Base-by-base conservation (phyloP, 2,113 vertebrate species). In the Ciconia maguari region DNA sequence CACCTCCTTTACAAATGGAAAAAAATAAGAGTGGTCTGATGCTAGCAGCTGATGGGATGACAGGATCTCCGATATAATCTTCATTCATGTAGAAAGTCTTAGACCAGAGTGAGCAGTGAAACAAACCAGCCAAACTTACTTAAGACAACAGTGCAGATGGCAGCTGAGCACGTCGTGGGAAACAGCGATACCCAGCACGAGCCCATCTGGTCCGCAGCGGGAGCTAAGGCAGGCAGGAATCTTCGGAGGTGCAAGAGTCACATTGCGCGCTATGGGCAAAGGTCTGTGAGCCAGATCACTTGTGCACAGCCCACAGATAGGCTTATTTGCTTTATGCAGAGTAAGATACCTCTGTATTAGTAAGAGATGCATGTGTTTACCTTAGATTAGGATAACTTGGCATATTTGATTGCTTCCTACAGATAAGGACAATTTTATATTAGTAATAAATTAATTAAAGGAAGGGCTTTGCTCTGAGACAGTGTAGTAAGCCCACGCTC, bases 91-190 rank as follows among this genome's bases (percentile, higher is more conserved):
- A 55, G 42, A 42, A 66, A 61, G 66, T n/a, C 61, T 80, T 68
- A 89, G 51, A 66, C 34, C 27, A 32, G 94, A 85, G 94, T 38
- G 70, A 83, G 52, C 0, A 3, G 75, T 86, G 94, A 97, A 88
- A 83, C 57, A 80, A 95, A 90, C 82, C 94, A 96, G 92, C 48
- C 75, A 72, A 44, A 61, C 54, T 90, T 65, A 44, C 58, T 78
- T 16, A 54, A 85, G 42, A 25, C 32, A 29, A 34, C 9, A 25
- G 49, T 1, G 6, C n/a, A 64, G 57, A 20, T 7, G 4, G 57
- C 70, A 95, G 44, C 68, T 25, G 65, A 87, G 48, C 69, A 7
- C 9, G 27, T 8, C 7, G 2, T 17, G 48, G 46, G 32, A 51
- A 60, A 13, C 18, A 71, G 42, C 1, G 0, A 58, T 12, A 51